Conservation (phyloP, 2,113 vertebrate genomes). For the Parus major region DNA sequence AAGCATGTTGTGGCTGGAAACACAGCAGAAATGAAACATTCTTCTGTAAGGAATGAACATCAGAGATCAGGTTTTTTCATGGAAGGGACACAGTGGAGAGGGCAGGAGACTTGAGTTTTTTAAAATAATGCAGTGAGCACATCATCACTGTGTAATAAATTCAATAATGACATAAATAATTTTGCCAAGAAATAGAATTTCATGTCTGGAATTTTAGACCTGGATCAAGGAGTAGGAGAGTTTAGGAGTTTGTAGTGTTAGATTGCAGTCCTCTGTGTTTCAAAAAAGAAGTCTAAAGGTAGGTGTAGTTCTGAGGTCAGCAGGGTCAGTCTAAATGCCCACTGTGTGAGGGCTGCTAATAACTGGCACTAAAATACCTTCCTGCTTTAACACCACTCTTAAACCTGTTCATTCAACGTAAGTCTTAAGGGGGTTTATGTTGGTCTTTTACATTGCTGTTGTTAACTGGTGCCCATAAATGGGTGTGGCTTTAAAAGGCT, state of each 20-base stretch:
- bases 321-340: neutral
- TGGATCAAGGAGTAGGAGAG: neutral
- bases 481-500: neutral
- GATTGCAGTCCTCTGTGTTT: neutral
- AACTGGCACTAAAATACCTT: neutral
- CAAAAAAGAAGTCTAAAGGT: neutral
- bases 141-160: neutral
- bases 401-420: neutral
- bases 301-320: neutral
- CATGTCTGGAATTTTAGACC: neutral
- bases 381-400: neutral
- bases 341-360: neutral
- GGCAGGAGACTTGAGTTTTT: neutral
- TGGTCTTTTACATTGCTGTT: neutral
- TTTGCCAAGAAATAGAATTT: neutral
- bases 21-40: neutral
- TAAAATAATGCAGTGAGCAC: neutral
- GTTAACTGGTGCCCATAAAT: neutral
- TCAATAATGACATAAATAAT: neutral
- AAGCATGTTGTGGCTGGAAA: neutral
- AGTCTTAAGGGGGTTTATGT: neutral
- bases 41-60: neutral
- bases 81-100: neutral
- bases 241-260: neutral
- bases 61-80: neutral